Evolutionary conservation across 2,888 invertebrate genomes (phyloP).

Genomic region (Herminia tarsipennalis): DNA sequence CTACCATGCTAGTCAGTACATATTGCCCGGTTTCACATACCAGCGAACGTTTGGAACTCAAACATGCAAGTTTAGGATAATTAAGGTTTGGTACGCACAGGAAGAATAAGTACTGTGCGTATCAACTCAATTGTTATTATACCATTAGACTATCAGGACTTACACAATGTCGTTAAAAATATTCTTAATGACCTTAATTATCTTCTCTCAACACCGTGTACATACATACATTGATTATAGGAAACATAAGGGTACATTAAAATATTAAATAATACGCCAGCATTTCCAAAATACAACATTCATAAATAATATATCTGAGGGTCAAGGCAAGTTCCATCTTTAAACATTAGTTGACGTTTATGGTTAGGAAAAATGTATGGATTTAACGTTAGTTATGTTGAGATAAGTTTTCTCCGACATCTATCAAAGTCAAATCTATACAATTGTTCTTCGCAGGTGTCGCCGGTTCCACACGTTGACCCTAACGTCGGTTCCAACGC

Average conservation of each 20-base stretch:
- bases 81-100: constrained; percentile 1
- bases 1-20: constrained; percentile 11
- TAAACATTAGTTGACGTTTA: too few relatives aligned
- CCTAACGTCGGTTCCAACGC: too few relatives aligned
- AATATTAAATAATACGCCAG: constrained; percentile 6
- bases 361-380: too few relatives aligned
- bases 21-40: constrained; percentile 6
- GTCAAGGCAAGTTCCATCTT: too few relatives aligned
- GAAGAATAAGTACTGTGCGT: background rate
- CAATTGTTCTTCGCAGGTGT: too few relatives aligned
- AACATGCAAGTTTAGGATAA: constrained; percentile 9
- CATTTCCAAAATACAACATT: background rate
- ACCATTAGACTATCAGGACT: background rate
- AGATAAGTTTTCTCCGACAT: too few relatives aligned
- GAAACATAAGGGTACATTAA: constrained; percentile 6
- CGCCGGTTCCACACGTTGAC: too few relatives aligned
- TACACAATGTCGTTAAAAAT: constrained; percentile 6
- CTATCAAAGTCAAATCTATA: too few relatives aligned
- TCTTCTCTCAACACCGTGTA: constrained; percentile 8
- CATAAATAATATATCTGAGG: background rate
- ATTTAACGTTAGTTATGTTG: too few relatives aligned
- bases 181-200: constrained; percentile 16
- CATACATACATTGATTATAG: constrained; percentile 4
- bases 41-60: constrained; percentile 1
- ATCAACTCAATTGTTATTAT: background rate